These are phyloP conservation scores for Parotocinclus haroldoi DNA, from an alignment of 2,797 vertebrate species.

Conservation along the genomic window DNA sequence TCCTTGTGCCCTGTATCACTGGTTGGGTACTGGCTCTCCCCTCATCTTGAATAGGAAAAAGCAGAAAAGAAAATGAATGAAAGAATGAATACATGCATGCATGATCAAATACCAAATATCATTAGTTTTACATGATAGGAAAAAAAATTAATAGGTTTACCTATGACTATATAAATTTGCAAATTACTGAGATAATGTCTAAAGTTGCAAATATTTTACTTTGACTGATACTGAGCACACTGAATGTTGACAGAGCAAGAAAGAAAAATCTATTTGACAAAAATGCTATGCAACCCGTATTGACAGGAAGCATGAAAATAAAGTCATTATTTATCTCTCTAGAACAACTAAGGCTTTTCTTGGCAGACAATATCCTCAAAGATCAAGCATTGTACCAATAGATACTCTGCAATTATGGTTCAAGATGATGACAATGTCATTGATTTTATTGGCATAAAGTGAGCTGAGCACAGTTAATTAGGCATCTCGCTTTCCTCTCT, in stretches of 20 bases:
- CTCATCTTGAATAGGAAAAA: too few species aligned
- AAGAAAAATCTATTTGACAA: slow-evolving; percentile 22
- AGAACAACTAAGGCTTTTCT: slow-evolving; percentile 16
- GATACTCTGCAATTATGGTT: slow-evolving; percentile 22
- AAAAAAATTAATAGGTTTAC: neutral
- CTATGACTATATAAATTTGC: neutral
- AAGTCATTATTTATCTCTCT: slow-evolving; percentile 9
- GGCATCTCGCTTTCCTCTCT: slow-evolving; percentile 58
- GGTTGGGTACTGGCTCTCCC: too few species aligned
- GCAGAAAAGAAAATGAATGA: too few species aligned
- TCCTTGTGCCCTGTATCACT: too few species aligned
- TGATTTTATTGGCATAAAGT: slow-evolving; percentile 57
- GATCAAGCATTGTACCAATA: slow-evolving; percentile 18
- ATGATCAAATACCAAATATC: slow-evolving; percentile 6
- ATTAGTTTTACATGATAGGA: slow-evolving; percentile 12
- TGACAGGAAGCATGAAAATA: slow-evolving; percentile 9
- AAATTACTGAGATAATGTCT: neutral
- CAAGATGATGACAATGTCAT: slow-evolving; percentile 39
- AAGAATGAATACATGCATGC: neutral
- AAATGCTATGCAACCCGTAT: neutral
- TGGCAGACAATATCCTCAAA: slow-evolving; percentile 16
- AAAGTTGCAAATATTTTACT: neutral
- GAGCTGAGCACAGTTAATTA: slow-evolving; percentile 61
- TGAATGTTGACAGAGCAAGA: neutral
- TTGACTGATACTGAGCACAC: neutral